Base-by-base conservation (phyloP, 2,888 invertebrate species). In the Watsonalla cultraria region DNA sequence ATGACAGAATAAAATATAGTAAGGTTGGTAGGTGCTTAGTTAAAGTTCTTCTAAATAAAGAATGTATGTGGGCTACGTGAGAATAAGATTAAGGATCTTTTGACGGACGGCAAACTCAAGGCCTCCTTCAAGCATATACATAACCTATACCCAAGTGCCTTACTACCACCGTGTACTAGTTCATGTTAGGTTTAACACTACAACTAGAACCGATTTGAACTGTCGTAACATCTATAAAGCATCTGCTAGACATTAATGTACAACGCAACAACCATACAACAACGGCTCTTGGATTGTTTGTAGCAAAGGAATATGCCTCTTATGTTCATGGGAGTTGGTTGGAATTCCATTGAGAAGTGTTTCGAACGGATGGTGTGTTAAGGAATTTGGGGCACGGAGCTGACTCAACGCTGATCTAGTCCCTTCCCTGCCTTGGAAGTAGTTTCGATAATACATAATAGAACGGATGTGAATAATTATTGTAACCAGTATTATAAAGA, bases 381-480 rank as follows among this genome's bases (percentile, higher is more conserved):
- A 76, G 88, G 89, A 84, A 90, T 90, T 89, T 90, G 86, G 90
- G 86, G 73, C 89, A 89, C 77, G 73, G 72, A 78, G 86, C 84
- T 90, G 89, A 90, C 81, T 90, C 90, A 89, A 86, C 86, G 72
- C 70, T 71, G 79, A 79, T 82, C 82, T 83, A 86, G 83, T 86
- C 85, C 87, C 84, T 85, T 87, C 82, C 75, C 80, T 80, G 74
- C 73, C 74, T 76, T 68, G 66, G 73, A 77, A 74, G 76, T 77
- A 79, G 79, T 82, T 78, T 77, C 69, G 64, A 42, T 42, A 42
- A 42, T 73, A 53, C 61, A 54, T 60, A 61, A 49, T 39, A 47
- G 15, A 11, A 24, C 46, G 46, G 24, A 47, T 47, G 14, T 15
- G 7, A 33, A 46, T 5, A 33, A 33, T n/a, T 0, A 46, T 24